Percentiles rank a stretch among this genome's conserved stretches.
Evolutionary conservation across 1,140 invertebrate species (phyloP).

Genomic region (Drosophila erecta): DNA sequence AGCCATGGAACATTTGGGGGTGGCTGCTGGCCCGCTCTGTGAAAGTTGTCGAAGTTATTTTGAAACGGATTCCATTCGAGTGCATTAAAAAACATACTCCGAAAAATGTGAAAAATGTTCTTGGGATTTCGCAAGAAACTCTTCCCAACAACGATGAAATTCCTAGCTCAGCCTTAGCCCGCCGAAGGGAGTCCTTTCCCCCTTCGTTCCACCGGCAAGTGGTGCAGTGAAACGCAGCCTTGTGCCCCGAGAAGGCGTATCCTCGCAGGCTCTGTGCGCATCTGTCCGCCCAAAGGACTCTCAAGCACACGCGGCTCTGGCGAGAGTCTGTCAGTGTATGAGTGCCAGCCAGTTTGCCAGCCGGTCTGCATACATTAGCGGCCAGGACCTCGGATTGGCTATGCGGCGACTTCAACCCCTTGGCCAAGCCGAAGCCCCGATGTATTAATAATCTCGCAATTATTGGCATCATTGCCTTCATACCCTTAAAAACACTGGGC

Average conservation of each 20-base stretch:
- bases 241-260: constrained; percentile 64
- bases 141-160: constrained; percentile 75
- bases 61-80: constrained; percentile 71
- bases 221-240: constrained; percentile 47
- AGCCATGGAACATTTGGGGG: constrained; percentile 32
- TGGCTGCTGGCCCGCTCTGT: constrained; percentile 42
- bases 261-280: constrained; percentile 62
- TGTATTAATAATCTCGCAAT: constrained; percentile 49
- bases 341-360: constrained; percentile 14
- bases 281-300: constrained; percentile 39
- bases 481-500: constrained; percentile 15
- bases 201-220: constrained; percentile 25
- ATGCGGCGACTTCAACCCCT: constrained; percentile 63
- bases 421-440: constrained; percentile 31
- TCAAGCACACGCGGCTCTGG: constrained; percentile 23
- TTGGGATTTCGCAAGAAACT: constrained; percentile 65
- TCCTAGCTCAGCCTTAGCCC: constrained; percentile 55
- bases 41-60: constrained; percentile 70
- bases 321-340: constrained; percentile 9
- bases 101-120: constrained; percentile 75
- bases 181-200: constrained; percentile 56
- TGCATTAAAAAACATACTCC: constrained; percentile 72
- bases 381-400: constrained; percentile 72
- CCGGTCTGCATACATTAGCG: constrained; percentile 58
- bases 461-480: constrained; percentile 28